phyloP scores from a whole-genome alignment of 2,113 vertebrate species.

The Phyllopteryx taeniolatus region DNA sequence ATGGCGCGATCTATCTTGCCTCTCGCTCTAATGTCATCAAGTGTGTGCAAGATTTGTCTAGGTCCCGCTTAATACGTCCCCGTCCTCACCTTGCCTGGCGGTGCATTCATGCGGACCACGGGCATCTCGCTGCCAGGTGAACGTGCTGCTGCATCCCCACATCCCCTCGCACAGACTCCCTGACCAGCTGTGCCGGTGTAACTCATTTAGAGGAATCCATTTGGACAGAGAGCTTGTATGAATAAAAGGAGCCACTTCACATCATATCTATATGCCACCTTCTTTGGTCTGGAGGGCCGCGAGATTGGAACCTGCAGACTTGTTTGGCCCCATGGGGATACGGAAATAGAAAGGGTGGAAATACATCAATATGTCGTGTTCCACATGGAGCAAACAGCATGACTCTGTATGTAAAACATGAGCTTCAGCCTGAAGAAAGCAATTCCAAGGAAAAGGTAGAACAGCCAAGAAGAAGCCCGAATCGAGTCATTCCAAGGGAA shows the following conservation, averaged over 20 bases:
- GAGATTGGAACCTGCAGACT: conserved; percentile 20
- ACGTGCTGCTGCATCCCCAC: conserved; percentile 28
- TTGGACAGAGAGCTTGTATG: conserved; percentile 47
- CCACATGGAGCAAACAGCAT: not conserved
- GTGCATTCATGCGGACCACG: conserved; percentile 28
- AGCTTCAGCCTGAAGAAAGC: not conserved
- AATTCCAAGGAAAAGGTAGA: not conserved
- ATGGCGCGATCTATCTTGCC: conserved; percentile 40
- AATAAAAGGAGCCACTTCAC: conserved; percentile 59
- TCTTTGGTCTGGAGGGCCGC: conserved; percentile 33
- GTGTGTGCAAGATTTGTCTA: conserved; percentile 49
- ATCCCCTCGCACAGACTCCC: conserved; percentile 34
- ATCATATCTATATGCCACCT: conserved; percentile 2
- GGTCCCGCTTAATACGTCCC: conserved; percentile 37
- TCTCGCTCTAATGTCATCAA: conserved; percentile 33
- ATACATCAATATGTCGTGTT: not conserved
- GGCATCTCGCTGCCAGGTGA: conserved; percentile 30
- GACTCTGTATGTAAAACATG: not conserved
- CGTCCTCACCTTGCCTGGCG: conserved; percentile 27
- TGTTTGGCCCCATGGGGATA: conserved; percentile 16
- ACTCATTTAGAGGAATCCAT: conserved; percentile 43
- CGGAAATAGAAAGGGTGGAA: not conserved
- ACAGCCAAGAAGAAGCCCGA: not conserved
- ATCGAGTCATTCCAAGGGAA: not conserved
- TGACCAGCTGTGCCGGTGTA: conserved; percentile 61